Evolutionary conservation across 2,888 invertebrate species (phyloP), one percentile per base, ranked within the genome.

Genomic region (Agrotis puta): DNA sequence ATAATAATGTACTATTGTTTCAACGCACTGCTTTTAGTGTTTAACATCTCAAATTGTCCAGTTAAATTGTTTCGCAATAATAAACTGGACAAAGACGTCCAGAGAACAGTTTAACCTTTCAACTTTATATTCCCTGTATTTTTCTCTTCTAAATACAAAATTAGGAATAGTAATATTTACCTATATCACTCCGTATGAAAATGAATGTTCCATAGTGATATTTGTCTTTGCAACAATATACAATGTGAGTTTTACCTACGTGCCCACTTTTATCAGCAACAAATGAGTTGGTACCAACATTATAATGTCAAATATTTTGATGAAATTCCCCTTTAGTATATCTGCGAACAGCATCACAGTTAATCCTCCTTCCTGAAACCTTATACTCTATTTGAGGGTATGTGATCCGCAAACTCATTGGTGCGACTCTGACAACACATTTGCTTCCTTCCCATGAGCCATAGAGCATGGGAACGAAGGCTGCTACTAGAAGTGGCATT

Each of bases 371-470:
- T 45, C 33, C 45, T 62, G 50, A 70, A 73, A 72, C 50, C 50
- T n/a, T 45, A 62, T 33, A 45, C 43, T 51, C 22, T 50, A 43
- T 70, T 51, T 51, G 33, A 45, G 43, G 22, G 33, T 63, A 63
- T 22, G 22, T 51, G 27, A 43, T 51, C 43, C 43, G 13, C 43
- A 62, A 73, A 63, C 33, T 51, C 74, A 33, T 74, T 45, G 64
- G 27, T 70, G 66, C 24, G 50, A 50, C 11, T 63, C n/a, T 45
- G 64, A 74, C 45, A 70, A 63, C 74, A 70, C 45, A 63, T 70
- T 51, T 73, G 9, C n/a, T 70, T 13, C 24, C 24, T 22, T 64
- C 16, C 24, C n/a, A 13, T 64, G 16, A 20, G 7, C n/a, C 56
- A 56, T n/a, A 56, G 56, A 54, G n/a, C 18, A n/a, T n/a, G n/a